Base-by-base conservation (phyloP, 2,888 invertebrate species). In the Eupithecia inturbata region DNA sequence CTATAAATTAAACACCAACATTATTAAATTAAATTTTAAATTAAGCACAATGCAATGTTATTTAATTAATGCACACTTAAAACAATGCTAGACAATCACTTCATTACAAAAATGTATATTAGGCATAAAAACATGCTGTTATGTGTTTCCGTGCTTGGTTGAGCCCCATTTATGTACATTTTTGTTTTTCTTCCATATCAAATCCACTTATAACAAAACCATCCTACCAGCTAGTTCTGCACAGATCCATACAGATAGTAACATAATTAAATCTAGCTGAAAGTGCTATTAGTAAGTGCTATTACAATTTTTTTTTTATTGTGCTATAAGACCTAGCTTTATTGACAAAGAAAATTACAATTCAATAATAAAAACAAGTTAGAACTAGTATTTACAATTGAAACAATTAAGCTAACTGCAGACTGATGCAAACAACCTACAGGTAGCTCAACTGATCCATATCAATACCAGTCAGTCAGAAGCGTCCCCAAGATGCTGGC, bases 41-140 rank as follows among this genome's bases (percentile, higher is more conserved):
- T 49, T n/a, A 49, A n/a, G 5, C 53, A 22, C 57, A 57, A 3
- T 5, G 57, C 19, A 16, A 31, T 2, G 16, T 31, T 62, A 62
- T 31, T 19, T n/a, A 19, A 10, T 28, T 60, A 14, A 62, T 62
- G 19, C 31, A 33, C 3, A 64, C 22, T 19, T 22, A 10, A 64
- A 64, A 64, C 64, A n/a, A n/a, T 33, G 14, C 9, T 33, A 12
- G 64, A 36, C n/a, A 63, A 36, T 22, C 10, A 64, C 36, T 62
- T 62, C 31, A 45, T 60, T 67, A 73, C 26, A 73, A 68, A 69
- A 64, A 36, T 36, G 36, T 36, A 64, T 36, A 22, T 22, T 22
- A 36, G 1, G 19, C 16, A 31, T 9, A 10, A 36, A 70, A 31
- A 63, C 31, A 63, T 49, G 33, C 9, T 45, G 41, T 63, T 19